Conservation (phyloP, 92 coral and sea anemone genomes). For the Actinernus sp. region DNA sequence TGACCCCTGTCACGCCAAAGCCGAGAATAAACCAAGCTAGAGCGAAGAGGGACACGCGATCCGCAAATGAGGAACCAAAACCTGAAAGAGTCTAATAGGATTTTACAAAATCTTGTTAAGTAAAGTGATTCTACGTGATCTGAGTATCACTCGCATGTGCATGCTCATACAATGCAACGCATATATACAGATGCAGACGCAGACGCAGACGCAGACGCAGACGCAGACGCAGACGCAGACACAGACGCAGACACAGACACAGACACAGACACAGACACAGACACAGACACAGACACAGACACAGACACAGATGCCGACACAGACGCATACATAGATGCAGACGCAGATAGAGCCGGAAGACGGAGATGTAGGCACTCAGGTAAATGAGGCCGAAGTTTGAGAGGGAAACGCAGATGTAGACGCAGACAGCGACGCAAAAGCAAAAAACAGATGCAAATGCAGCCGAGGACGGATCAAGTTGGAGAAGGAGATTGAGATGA, state of each 20-base stretch:
- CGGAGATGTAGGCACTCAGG: neutral
- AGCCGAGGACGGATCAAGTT: too few relatives aligned
- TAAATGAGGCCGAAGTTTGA: too few relatives aligned
- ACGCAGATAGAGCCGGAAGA: neutral
- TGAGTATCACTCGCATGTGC: too few relatives aligned
- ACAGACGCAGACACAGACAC: too few relatives aligned
- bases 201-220: constrained; percentile 2
- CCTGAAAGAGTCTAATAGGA: constrained; percentile 1
- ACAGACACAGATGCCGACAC: too few relatives aligned
- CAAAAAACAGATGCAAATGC: too few relatives aligned
- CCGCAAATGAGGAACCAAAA: constrained; percentile 50
- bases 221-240: neutral
- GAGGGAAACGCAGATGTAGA: too few relatives aligned
- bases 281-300: neutral
- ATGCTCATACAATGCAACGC: too few relatives aligned
- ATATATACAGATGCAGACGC: neutral
- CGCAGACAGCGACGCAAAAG: too few relatives aligned
- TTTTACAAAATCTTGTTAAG: neutral
- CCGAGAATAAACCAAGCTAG: constrained; percentile 30
- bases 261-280: constrained; percentile 1
- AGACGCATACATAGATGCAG: neutral
- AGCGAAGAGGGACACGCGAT: constrained; percentile 21
- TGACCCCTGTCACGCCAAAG: constrained; percentile 25
- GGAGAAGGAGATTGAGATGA: too few relatives aligned
- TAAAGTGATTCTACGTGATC: too few relatives aligned